A percentile compares a stretch with the other conserved stretches of the same genome.
Conservation (phyloP, 2,888 invertebrate genomes). For the Thymelicus acteon region DNA sequence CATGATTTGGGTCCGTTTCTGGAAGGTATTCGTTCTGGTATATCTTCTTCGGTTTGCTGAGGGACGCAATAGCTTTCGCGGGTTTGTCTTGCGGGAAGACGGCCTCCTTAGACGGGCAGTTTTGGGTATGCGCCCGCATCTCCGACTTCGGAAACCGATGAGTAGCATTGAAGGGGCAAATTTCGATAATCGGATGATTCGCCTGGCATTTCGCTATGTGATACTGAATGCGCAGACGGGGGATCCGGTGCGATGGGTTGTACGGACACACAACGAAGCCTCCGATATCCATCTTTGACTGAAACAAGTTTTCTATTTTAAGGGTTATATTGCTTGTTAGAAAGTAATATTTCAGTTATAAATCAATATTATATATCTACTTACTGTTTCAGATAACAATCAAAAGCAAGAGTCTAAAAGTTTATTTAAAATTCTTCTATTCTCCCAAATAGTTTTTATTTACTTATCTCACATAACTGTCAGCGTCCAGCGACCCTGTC, state of each 20-base stretch:
- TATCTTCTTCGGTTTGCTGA: slow-evolving; percentile 47
- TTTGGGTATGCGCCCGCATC: slow-evolving; percentile 51
- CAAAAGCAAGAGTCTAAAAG: too few relatives aligned
- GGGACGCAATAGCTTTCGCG: slow-evolving; percentile 1
- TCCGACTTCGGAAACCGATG: slow-evolving; percentile 76
- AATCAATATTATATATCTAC: too few relatives aligned
- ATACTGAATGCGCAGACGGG: slow-evolving; percentile 75
- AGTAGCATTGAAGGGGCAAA: slow-evolving; percentile 84
- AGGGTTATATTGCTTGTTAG: not conserved
- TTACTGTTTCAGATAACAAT: too few relatives aligned
- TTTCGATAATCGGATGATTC: slow-evolving; percentile 64
- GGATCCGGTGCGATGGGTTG: slow-evolving; percentile 75
- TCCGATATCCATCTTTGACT: not conserved
- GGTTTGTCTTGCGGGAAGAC: slow-evolving; percentile 46
- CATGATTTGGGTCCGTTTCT: slow-evolving; percentile 57
- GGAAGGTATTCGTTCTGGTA: slow-evolving; percentile 52
- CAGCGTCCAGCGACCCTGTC: too few relatives aligned
- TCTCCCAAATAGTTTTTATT: too few relatives aligned
- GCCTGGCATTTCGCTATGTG: slow-evolving; percentile 84
- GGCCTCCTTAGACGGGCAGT: slow-evolving; percentile 48
- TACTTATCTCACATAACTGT: too few relatives aligned
- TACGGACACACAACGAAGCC: slow-evolving; percentile 77
- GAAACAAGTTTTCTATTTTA: not conserved
- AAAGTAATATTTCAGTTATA: not conserved
- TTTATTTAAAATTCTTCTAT: too few relatives aligned